Percentiles rank a stretch among this genome's conserved stretches.
Conservation (phyloP, 2,888 invertebrate species). For the Sminthurides aquaticus region DNA sequence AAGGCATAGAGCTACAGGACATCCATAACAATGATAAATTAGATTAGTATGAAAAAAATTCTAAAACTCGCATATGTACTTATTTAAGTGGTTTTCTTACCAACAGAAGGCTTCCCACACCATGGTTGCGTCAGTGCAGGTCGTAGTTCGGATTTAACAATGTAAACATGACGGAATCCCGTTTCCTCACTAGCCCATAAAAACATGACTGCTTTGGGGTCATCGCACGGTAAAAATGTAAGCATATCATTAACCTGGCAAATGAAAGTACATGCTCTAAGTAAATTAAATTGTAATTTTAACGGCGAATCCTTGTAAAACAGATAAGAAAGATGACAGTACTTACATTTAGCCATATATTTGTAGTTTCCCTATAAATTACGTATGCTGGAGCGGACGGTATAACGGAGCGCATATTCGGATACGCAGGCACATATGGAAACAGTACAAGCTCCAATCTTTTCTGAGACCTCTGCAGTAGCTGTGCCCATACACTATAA, state of each 20-base stretch:
- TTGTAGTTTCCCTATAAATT: slow-evolving; percentile 58
- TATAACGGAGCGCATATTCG: neutral
- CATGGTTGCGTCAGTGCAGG: slow-evolving; percentile 35
- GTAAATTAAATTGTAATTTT: neutral
- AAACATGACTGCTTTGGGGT: slow-evolving; percentile 56
- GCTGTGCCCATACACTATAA: slow-evolving; percentile 78
- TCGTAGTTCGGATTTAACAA: slow-evolving; percentile 58
- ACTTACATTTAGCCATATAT: slow-evolving; percentile 84
- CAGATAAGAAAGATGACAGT: neutral
- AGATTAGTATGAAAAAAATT: neutral
- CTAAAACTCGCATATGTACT: neutral
- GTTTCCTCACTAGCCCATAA: slow-evolving; percentile 90
- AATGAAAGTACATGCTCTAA: slow-evolving; percentile 4
- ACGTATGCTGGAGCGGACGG: slow-evolving; percentile 53
- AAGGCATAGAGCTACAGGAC: slow-evolving; percentile 28
- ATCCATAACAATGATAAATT: too few relatives aligned
- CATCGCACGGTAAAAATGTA: slow-evolving; percentile 64
- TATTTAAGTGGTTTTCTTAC: neutral
- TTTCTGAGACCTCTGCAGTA: slow-evolving; percentile 81
- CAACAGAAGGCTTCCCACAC: slow-evolving; percentile 17
- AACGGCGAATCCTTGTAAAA: slow-evolving; percentile 2
- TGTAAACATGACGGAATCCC: slow-evolving; percentile 80
- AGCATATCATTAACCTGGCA: slow-evolving; percentile 68
- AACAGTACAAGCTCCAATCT: slow-evolving; percentile 73
- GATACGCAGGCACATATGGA: slow-evolving; percentile 53